Evolutionary conservation across 2,888 invertebrate species (phyloP).

Genomic region (Syrista parreyssii): DNA sequence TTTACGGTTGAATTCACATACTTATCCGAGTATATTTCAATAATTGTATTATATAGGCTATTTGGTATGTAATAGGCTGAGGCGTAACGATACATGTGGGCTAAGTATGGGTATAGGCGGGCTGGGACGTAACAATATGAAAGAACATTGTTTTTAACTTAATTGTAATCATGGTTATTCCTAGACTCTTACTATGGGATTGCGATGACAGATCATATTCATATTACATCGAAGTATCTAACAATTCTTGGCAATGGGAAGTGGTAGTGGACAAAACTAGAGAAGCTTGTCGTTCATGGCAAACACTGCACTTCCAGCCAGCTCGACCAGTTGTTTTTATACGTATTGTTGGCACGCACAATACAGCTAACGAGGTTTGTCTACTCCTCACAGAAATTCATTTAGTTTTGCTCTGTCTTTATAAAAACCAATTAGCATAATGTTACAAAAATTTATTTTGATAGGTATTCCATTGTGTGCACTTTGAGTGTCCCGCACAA

Average conservation of each 20-base stretch:
- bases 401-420: slow-evolving; percentile 5
- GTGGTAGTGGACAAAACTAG: slow-evolving; percentile 88
- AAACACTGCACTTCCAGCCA: slow-evolving; percentile 82
- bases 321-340: slow-evolving; percentile 92
- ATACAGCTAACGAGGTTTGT: slow-evolving; percentile 94
- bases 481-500: slow-evolving; percentile 94
- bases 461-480: slow-evolving; percentile 97
- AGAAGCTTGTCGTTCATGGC: slow-evolving; percentile 94
- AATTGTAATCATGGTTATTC: slow-evolving; percentile 20
- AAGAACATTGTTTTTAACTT: not conserved
- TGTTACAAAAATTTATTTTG: slow-evolving; percentile 11
- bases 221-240: slow-evolving; percentile 95
- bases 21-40: no score
- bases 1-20: no score
- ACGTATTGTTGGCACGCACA: slow-evolving; percentile 94
- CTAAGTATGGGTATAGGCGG: no score
- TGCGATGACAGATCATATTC: slow-evolving; percentile 95
- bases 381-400: slow-evolving; percentile 7
- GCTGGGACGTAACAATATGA: not conserved
- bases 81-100: no score
- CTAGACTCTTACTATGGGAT: slow-evolving; percentile 92
- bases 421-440: not conserved
- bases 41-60: no score
- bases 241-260: slow-evolving; percentile 93
- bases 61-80: no score